Percentiles rank a stretch among this genome's conserved stretches.
Evolutionary conservation across 2,797 vertebrate genomes (phyloP).

Genomic region (Centroberyx gerrardi): DNA sequence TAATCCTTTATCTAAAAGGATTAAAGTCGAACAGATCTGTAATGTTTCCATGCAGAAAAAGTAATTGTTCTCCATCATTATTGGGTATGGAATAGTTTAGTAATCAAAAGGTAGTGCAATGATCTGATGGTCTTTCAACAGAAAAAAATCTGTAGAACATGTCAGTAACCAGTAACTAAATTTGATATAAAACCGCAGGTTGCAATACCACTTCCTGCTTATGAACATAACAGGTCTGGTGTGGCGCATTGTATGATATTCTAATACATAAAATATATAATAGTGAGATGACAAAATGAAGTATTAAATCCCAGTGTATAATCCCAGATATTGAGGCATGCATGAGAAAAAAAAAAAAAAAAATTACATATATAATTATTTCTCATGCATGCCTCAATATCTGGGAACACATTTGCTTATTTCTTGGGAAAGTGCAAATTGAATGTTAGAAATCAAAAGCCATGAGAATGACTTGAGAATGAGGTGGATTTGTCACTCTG

Average conservation of each 20-base stretch:
- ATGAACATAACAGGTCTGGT: conserved; percentile 77
- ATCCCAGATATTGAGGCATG: background rate
- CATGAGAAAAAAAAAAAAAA: background rate
- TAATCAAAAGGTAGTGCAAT: background rate
- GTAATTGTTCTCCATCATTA: background rate
- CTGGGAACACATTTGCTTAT: background rate
- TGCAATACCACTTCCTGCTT: conserved; percentile 89
- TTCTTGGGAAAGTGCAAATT: background rate
- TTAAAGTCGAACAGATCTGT: background rate
- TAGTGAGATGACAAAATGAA: conserved; percentile 45
- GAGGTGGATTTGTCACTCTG: conserved; percentile 23
- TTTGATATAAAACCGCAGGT: conserved; percentile 88
- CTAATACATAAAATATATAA: conserved; percentile 41
- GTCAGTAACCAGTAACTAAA: conserved; percentile 45
- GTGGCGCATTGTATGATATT: conserved; percentile 74
- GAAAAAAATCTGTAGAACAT: conserved; percentile 50
- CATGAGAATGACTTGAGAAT: conserved; percentile 1
- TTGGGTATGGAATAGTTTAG: background rate
- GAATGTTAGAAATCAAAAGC: conserved; percentile 8
- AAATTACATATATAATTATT: background rate
- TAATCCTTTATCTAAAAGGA: no score
- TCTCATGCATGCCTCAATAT: background rate
- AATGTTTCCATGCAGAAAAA: background rate
- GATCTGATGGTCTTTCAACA: conserved; percentile 18
- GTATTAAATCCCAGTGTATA: background rate